Evolutionary conservation across 2,888 invertebrate genomes (phyloP), one percentile per base, ranked within the genome.

Genomic region (Nemoura dubitans): DNA sequence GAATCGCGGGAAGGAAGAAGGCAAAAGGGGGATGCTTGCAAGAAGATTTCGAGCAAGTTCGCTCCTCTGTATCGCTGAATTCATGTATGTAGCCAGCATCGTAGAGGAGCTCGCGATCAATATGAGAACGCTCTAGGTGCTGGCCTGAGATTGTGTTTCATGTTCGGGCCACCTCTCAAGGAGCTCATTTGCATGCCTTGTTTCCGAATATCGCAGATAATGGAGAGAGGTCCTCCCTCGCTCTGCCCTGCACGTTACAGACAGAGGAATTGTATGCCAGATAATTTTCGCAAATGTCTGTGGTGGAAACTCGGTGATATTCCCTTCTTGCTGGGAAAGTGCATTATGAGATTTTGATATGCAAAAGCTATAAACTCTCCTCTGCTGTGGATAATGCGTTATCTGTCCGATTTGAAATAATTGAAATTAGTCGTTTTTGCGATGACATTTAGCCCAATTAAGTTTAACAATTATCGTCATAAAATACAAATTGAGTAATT

Each of bases 181-280:
- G 29, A 84, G 84, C 26, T 84, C 84, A 84, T 84, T 84, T 84
- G 28, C 84, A 84, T 84, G 76, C 84, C 83, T 83, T 83, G 43
- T 26, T n/a, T 43, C 36, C 16, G 84, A 84, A 84, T 84, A 84
- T 84, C 26, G 43, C 10, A 26, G n/a, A 78, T 28, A 78, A 78
- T 78, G 26, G 78, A 25, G 26, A 27, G 28, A 78, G 28, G 25
- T 78, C 26, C 76, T 7, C 3, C 36, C 36, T 10, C 36, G 10
- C 36, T 36, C 36, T 10, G 36, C 10, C 59, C 59, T 59, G 59
- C 14, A 6, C 10, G 36, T 3, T 36, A 36, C 36, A 36, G 36
- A 36, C 59, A 59, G 14, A 1, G 59, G 16, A 21, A 21, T 59
- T 59, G 16, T 21, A 21, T 10, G 59, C 59, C 21, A 21, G 59